These are phyloP conservation scores for Lingula anatina DNA, from an alignment of 2,888 invertebrate species.

Conservation along the genomic window DNA sequence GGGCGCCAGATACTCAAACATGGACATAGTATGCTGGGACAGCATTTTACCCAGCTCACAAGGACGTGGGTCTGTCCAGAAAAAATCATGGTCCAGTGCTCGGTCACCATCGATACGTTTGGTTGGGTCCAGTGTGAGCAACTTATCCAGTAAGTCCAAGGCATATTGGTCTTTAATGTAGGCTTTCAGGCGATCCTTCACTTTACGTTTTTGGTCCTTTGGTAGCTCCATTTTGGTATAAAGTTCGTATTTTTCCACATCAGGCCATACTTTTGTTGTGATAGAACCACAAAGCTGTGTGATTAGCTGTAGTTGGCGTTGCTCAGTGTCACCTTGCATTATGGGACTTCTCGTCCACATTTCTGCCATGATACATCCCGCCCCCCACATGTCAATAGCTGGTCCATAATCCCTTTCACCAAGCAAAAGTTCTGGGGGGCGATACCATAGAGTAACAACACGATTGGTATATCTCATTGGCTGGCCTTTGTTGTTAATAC, in stretches of 20 bases:
- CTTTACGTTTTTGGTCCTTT: slow-evolving; percentile 43
- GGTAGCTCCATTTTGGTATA: slow-evolving; percentile 58
- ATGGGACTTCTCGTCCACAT: slow-evolving; percentile 87
- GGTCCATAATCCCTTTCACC: slow-evolving; percentile 87
- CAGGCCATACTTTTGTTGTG: slow-evolving; percentile 82
- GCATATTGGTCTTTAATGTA: slow-evolving; percentile 90
- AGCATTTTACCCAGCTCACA: slow-evolving; percentile 68
- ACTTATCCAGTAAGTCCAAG: slow-evolving; percentile 85
- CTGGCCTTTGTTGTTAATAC: slow-evolving; percentile 77
- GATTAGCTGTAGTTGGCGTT: slow-evolving; percentile 90
- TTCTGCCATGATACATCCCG: slow-evolving; percentile 99
- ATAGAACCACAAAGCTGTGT: slow-evolving; percentile 95
- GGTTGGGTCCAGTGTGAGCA: slow-evolving; percentile 85
- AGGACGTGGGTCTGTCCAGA: slow-evolving; percentile 97
- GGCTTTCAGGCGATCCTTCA: slow-evolving; percentile 62
- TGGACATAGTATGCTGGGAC: slow-evolving; percentile 82
- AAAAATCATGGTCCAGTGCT: slow-evolving; percentile 94
- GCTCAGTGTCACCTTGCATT: slow-evolving; percentile 83
- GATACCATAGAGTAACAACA: slow-evolving; percentile 95
- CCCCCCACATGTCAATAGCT: slow-evolving; percentile 86
- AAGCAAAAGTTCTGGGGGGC: slow-evolving; percentile 56
- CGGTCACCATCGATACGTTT: slow-evolving; percentile 84
- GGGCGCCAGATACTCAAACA: slow-evolving; percentile 88
- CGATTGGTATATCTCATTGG: slow-evolving; percentile 92
- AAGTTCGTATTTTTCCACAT: slow-evolving; percentile 81